These are phyloP conservation scores for Propithecus deckenii DNA, from an alignment of 2,797 vertebrate species.

Conservation along the genomic window DNA sequence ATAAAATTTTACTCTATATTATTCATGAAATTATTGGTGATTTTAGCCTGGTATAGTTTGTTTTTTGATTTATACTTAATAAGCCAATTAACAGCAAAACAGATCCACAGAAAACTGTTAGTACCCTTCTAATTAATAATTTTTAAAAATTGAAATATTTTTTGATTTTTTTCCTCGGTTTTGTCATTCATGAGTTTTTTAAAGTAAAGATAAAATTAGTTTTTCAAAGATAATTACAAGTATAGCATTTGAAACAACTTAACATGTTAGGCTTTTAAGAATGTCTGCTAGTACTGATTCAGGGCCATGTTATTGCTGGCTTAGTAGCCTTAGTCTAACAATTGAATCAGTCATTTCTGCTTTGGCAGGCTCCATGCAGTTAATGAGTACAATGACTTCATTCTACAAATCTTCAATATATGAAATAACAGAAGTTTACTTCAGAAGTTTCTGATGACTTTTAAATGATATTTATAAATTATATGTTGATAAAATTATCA, in stretches of 20 bases:
- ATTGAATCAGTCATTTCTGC: slow-evolving; percentile 2
- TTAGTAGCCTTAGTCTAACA: background rate
- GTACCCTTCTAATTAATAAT: background rate
- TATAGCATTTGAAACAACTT: slow-evolving; percentile 39
- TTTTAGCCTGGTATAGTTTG: slow-evolving; percentile 12
- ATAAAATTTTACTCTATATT: background rate
- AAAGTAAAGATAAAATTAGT: background rate
- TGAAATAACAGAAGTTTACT: slow-evolving; percentile 9
- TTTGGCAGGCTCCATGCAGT: background rate
- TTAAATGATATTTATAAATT: background rate
- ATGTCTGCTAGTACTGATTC: background rate
- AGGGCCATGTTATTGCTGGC: background rate
- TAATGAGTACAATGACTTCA: background rate
- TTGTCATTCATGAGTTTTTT: background rate
- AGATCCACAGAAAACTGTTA: background rate
- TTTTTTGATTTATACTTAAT: background rate
- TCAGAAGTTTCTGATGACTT: slow-evolving; percentile 38
- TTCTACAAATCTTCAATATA: slow-evolving; percentile 18
- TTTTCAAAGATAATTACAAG: slow-evolving; percentile 15
- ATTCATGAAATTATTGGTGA: background rate
- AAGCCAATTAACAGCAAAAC: slow-evolving; percentile 38
- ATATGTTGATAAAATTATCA: slow-evolving; percentile 16
- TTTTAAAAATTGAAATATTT: slow-evolving; percentile 1
- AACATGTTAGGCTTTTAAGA: slow-evolving; percentile 3
- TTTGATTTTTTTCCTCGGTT: background rate